Evolutionary conservation across 2,113 vertebrate species (phyloP).

Genomic region (Campylorhamphus procurvoides): DNA sequence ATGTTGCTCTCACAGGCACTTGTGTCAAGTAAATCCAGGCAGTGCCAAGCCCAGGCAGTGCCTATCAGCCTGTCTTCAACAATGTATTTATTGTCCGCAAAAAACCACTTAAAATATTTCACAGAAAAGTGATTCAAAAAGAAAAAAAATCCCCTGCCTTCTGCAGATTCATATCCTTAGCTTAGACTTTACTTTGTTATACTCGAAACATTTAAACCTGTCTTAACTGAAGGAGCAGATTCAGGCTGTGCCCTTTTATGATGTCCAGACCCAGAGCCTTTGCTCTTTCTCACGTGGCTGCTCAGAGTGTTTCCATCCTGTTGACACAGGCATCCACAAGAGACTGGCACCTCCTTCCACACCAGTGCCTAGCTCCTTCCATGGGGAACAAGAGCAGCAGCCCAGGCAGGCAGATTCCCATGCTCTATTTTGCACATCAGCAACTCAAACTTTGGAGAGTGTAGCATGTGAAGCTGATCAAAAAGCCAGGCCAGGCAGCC

Average conservation of each 20-base stretch:
- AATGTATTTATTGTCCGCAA: not conserved
- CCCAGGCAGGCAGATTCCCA: not conserved
- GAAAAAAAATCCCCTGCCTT: not conserved
- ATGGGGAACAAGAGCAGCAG: not conserved
- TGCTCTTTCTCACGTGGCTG: not conserved
- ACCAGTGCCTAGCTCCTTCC: not conserved
- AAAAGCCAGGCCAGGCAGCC: not conserved
- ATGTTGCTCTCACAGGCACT: not conserved
- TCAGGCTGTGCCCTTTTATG: not conserved
- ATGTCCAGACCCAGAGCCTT: not conserved
- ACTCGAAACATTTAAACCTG: not conserved
- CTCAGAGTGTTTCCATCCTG: not conserved
- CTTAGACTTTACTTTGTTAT: not conserved
- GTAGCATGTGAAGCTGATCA: not conserved
- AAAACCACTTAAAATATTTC: not conserved
- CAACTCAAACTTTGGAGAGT: not conserved
- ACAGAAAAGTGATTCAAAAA: not conserved
- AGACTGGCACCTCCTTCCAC: not conserved
- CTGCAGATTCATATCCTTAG: not conserved
- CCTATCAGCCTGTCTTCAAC: not conserved
- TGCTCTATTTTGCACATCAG: not conserved
- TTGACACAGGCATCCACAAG: fast-evolving
- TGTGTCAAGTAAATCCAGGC: not conserved
- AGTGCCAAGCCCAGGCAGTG: not conserved
- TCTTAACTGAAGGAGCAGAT: not conserved